A percentile compares a stretch with the other conserved stretches of the same genome.
Evolutionary conservation across 2,113 vertebrate genomes (phyloP).

Genomic region (Gila orcuttii): DNA sequence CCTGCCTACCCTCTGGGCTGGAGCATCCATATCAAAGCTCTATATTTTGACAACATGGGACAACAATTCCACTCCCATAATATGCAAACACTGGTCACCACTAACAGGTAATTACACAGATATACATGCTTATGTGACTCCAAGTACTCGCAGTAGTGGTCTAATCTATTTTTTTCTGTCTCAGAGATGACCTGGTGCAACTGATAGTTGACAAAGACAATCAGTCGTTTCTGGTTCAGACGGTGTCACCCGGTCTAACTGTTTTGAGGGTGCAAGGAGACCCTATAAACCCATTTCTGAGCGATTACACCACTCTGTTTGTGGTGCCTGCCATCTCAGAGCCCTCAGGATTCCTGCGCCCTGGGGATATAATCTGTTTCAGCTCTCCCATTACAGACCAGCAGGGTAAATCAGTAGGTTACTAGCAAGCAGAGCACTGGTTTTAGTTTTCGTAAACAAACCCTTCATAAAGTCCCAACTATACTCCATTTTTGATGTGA

Average conservation of each 20-base stretch:
- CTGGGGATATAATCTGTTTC: conserved; percentile 78
- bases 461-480: background rate
- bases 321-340: conserved; percentile 72
- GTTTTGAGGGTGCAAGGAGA: conserved; percentile 69
- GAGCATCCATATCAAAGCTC: conserved; percentile 63
- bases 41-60: conserved; percentile 73
- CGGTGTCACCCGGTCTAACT: conserved; percentile 72
- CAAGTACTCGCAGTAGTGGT: background rate
- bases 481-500: background rate
- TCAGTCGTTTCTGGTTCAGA: conserved; percentile 68
- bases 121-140: background rate
- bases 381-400: conserved; percentile 65
- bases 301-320: conserved; percentile 72
- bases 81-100: conserved; percentile 64
- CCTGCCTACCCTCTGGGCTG: conserved; percentile 70
- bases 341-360: conserved; percentile 49
- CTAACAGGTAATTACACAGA: conserved; percentile 70
- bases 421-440: background rate
- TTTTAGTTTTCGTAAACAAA: background rate
- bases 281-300: conserved; percentile 66
- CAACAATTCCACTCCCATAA: conserved; percentile 71
- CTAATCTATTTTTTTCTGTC: background rate
- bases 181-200: conserved; percentile 73
- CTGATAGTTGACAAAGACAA: conserved; percentile 69
- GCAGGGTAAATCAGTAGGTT: conserved; percentile 60